Base-by-base conservation (phyloP, 1,140 invertebrate genomes). In the Copidosoma floridanum region DNA sequence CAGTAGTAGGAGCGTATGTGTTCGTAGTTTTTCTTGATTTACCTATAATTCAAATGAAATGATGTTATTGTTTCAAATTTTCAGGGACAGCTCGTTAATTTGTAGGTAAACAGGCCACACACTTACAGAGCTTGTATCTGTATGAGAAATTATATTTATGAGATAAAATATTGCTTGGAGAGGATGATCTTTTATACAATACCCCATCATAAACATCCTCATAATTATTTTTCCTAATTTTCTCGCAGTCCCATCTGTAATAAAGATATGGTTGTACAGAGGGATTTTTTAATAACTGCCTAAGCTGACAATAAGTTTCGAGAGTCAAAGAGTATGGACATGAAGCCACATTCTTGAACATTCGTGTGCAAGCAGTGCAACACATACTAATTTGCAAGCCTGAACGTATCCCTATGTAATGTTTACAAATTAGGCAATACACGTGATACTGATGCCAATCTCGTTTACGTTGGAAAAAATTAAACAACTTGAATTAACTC, bases 401-500 rank as follows among this genome's bases (percentile, higher is more conserved):
- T 7, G 41, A n/a, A 47, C 23, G 43, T 26, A 38, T 38, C 3
- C 44, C 38, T n/a, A 55, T n/a, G 41, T 61, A 55, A 4, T 38
- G 3, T 24, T 47, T 24, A 27, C 52, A 61, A 10, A 14, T 26
- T 8, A 20, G 11, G 21, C 59, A 55, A 50, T 38, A 55, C 18
- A 61, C 20, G 46, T 61, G 41, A 48, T 55, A 55, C 12, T 6
- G 40, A 27, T 43, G 26, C 26, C 21, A 41, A 20, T 20, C 21
- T 21, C 40, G 43, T 5, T 38, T 3, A 27, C 26, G 20, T 23
- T 51, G 38, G 18, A 61, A 48, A 48, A 54, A 38, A 23, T 61
- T 47, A 2, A 55, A 50, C 20, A 55, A 53, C 35, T 38, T 46
- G 24, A 55, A 55, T 18, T 61, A 55, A 32, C 23, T 51, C n/a